Conservation (phyloP, 2,113 vertebrate genomes). For the Regulus satrapa region DNA sequence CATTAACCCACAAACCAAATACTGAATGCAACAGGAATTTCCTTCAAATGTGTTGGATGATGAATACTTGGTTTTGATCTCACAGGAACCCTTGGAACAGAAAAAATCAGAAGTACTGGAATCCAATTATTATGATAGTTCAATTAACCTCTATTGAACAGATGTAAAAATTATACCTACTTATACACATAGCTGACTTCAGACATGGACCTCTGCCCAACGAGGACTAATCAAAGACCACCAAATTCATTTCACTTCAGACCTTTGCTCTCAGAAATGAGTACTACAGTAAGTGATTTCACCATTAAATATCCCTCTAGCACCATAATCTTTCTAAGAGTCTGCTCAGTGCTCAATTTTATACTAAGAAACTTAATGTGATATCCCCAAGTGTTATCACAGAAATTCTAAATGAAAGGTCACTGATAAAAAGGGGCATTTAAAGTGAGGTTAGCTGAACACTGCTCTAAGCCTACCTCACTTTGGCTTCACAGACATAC, state of each 20-base stretch:
- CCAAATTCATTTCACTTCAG: constrained; percentile 53
- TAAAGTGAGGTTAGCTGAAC: constrained; percentile 11
- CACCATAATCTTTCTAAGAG: constrained; percentile 35
- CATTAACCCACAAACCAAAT: not conserved
- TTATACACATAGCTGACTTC: constrained; percentile 50
- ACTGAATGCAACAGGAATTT: not conserved
- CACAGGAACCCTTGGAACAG: constrained; percentile 14
- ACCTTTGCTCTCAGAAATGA: constrained; percentile 64
- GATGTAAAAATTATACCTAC: constrained; percentile 55
- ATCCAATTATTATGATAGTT: constrained; percentile 60
- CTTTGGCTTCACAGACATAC: not conserved
- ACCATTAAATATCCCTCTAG: constrained; percentile 59
- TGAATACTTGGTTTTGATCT: constrained; percentile 26
- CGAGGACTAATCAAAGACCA: constrained; percentile 32
- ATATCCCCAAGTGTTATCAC: constrained; percentile 29
- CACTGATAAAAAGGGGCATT: constrained; percentile 14
- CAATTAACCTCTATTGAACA: constrained; percentile 58
- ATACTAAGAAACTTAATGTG: constrained; percentile 24
- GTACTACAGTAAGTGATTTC: constrained; percentile 56
- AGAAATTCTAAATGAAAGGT: constrained; percentile 51
- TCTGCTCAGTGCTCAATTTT: constrained; percentile 18
- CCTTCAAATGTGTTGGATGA: not conserved
- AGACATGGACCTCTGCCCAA: constrained; percentile 48
- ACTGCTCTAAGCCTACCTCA: constrained; percentile 16
- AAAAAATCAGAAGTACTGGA: constrained; percentile 32